phyloP scores from a whole-genome alignment of 2,113 vertebrate species.

The Paradoxurus hermaphroditus region DNA sequence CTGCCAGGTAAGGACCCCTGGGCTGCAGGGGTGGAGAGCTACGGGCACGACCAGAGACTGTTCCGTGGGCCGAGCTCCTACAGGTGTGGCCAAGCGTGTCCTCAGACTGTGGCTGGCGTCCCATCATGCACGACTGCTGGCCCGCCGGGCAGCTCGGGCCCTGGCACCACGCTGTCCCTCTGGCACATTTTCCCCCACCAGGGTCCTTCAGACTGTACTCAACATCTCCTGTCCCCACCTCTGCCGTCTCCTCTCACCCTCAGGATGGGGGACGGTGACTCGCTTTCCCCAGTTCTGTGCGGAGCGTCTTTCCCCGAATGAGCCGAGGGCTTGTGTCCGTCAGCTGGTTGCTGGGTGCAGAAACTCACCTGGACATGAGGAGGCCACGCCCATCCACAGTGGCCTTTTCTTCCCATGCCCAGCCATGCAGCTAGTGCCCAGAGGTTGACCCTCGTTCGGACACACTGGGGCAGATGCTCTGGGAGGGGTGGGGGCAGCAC shows the following conservation, averaged over 20 bases:
- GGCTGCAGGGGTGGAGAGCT: background rate
- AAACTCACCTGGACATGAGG: background rate
- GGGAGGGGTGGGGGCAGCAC: background rate
- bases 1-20: background rate
- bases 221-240: background rate
- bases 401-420: too few species aligned
- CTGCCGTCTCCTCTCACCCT: background rate
- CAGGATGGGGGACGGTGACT: too few species aligned
- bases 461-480: background rate
- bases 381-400: background rate
- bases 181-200: background rate
- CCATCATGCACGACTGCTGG: background rate
- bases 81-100: background rate
- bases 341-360: background rate
- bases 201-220: background rate
- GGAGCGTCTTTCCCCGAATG: background rate
- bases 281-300: background rate
- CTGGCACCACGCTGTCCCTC: rapidly evolving
- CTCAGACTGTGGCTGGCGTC: background rate
- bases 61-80: background rate
- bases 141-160: background rate
- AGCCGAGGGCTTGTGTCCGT: background rate
- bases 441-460: background rate
- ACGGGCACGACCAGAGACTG: background rate
- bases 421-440: background rate